Base-by-base conservation (phyloP, 2,113 vertebrate species). In the Poeciliopsis prolifica region DNA sequence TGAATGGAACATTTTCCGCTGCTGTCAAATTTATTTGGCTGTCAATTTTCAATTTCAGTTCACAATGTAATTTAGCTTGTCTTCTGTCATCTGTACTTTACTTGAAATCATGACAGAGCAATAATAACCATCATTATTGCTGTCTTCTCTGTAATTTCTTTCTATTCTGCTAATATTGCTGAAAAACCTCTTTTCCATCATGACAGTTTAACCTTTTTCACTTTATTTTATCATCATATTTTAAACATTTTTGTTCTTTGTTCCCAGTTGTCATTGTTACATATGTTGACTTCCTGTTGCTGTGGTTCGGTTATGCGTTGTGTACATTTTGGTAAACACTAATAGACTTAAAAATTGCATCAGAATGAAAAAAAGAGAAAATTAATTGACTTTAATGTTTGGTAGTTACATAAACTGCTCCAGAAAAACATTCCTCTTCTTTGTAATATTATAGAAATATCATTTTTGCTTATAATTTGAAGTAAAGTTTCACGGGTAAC, bases 11-110 rank as follows among this genome's bases (percentile, higher is more conserved):
- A 72, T 72, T 15, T 35, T 13, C 6, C 17, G 29, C 19, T 68
- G 54, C n/a, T 29, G n/a, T 28, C 60, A 64, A 69, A 65, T 40
- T 42, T 64, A 40, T 58, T 74, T 54, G 48, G 13, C 44, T 44
- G 28, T 60, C 33, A 42, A 35, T 70, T 54, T 76, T 48, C 74
- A 60, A 54, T 70, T 15, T 58, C n/a, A 6, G n/a, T 62, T 77
- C n/a, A 33, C 6, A 24, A 37, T 12, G 33, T 54, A 19, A 68
- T 60, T 74, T 42, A 29, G 14, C 28, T 15, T 54, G 12, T 61
- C 7, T 61, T 74, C 48, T 12, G 14, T 17, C 35, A 28, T 31
- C 14, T 1, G 24, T 60, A 37, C 61, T 28, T 64, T 40, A 65
- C 26, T 37, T 74, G 17, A 58, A 44, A 31, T 74, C 31, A 62